Base-by-base conservation (phyloP, 2,888 invertebrate species). In the Oscheius sp. region DNA sequence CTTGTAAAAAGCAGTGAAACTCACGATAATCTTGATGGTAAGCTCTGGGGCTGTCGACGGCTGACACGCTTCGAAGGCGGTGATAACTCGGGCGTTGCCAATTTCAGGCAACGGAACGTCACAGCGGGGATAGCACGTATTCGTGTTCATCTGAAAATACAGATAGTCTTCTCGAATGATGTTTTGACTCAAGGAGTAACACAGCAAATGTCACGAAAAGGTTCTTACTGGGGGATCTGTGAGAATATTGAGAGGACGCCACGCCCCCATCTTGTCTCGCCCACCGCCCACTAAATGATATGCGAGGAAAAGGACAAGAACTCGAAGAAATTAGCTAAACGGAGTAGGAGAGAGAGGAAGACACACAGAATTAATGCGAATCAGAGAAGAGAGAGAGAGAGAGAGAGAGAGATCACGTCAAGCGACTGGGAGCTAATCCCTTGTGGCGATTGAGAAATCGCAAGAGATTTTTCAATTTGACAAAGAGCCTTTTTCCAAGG, bases 101-200 rank as follows among this genome's bases (percentile, higher is more conserved):
- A 71, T 70, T 2, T 75, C 57, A 9, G 70, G 75, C 42, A 75
- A 35, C 3, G 70, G 63, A 29, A 68, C 35, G 2, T 71, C 63
- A 55, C 75, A 75, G 3, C 57, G 53, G 13, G 75, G 75, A 71
- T 62, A 21, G 48, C 75, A 75, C 11, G 60, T 60, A 11, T 65
- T 21, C 11, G 60, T 60, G n/a, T 65, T 21, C 58, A 73, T 73
- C 50, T 42, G 60, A 62, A 62, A 62, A 42, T 2, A 57, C 29
- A 57, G 7, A 57, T 21, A 21, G 21, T 21, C 21, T 21, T 21
- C 21, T 21, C 21, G 21, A 21, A 21, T 21, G 21, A 21, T 53
- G 29, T 53, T 21, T 21, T 53, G n/a, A 29, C 29, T 3, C 2
- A 29, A 57, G 57, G 9, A 29, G 21, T 21, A 21, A 21, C 21